phyloP scores from a whole-genome alignment of 1,140 invertebrate species.

The Spodoptera frugiperda region DNA sequence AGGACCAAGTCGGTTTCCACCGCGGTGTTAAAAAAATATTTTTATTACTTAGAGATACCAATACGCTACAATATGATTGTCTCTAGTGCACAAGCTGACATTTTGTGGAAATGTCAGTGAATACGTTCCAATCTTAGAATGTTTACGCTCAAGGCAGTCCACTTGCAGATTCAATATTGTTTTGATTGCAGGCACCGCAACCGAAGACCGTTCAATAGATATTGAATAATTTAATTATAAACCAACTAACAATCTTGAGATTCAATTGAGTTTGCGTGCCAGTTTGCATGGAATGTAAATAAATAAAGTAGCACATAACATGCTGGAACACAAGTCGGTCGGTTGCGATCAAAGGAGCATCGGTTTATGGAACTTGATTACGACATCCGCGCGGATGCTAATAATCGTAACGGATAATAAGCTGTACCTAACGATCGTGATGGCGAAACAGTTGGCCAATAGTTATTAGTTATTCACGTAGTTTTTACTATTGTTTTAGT shows the following conservation, averaged over 20 bases:
- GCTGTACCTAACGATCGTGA: background rate
- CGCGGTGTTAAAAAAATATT: background rate
- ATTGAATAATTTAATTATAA: conserved; percentile 26
- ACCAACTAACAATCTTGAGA: conserved; percentile 20
- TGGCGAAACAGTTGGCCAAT: background rate
- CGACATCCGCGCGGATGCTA: conserved; percentile 34
- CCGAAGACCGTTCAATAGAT: conserved; percentile 22
- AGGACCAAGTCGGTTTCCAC: background rate
- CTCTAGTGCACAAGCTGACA: conserved; percentile 26
- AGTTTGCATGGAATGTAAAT: conserved; percentile 41
- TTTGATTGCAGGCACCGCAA: conserved; percentile 30
- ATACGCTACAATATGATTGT: conserved; percentile 5
- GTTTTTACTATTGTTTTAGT: background rate
- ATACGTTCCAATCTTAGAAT: conserved; percentile 35
- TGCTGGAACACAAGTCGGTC: conserved; percentile 21
- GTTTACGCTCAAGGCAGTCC: conserved; percentile 42
- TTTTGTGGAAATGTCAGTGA: conserved; percentile 43
- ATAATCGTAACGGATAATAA: conserved; percentile 38
- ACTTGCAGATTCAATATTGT: conserved; percentile 38
- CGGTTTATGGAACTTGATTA: conserved; percentile 39
- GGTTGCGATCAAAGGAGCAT: conserved; percentile 26
- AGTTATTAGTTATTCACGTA: conserved; percentile 4
- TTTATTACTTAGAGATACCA: background rate
- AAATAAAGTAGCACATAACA: conserved; percentile 30
- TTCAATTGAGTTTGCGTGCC: conserved; percentile 11